Conservation (phyloP, 2,888 invertebrate genomes). For the Trachelus iudaicus region DNA sequence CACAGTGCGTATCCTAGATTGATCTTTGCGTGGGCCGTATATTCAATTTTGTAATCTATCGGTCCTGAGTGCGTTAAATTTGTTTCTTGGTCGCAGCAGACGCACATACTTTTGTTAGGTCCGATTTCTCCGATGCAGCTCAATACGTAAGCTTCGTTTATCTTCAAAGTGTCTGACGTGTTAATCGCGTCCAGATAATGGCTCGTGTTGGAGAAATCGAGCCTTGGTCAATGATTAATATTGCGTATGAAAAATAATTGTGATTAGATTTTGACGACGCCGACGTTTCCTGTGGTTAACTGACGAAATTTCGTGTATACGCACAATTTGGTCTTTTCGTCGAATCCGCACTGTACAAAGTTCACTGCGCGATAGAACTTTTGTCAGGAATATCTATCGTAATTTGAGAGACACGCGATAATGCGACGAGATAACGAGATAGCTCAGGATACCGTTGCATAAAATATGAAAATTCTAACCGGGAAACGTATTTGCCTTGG, state of each 20-base stretch:
- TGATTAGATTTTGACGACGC: background rate
- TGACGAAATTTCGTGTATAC: background rate
- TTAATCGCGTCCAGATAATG: background rate
- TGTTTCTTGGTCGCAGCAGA: background rate
- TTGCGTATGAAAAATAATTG: background rate
- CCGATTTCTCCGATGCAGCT: background rate
- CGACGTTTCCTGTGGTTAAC: background rate
- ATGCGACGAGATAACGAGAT: background rate
- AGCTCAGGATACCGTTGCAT: background rate
- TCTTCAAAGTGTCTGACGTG: background rate
- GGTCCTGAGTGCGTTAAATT: background rate
- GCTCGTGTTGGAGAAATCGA: background rate
- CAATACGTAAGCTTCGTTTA: background rate
- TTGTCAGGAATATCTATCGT: background rate
- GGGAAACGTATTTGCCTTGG: slow-evolving; percentile 42
- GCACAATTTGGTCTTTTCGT: too few relatives aligned
- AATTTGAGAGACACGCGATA: background rate
- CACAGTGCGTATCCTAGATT: background rate
- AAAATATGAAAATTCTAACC: slow-evolving; percentile 16
- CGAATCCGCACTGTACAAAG: background rate
- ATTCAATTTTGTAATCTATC: background rate
- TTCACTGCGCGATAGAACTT: background rate
- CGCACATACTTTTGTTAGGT: background rate
- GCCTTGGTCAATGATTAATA: background rate
- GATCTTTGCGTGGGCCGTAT: background rate